Evolutionary conservation across 2,888 invertebrate genomes (phyloP).

Genomic region (Lasioglossum figueresi): DNA sequence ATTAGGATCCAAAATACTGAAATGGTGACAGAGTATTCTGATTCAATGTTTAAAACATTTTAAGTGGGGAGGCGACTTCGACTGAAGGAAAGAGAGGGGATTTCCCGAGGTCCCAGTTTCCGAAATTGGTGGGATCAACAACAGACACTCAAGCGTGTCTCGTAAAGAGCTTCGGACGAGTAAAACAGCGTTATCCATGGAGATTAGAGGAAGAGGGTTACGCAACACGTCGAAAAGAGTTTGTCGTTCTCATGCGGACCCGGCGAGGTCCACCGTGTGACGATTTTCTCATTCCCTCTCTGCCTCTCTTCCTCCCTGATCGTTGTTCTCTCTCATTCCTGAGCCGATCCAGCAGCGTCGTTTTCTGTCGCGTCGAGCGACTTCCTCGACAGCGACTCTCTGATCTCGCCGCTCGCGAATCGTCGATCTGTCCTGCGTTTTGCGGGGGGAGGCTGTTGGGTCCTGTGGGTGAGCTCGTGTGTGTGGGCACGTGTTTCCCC

Average conservation of each 20-base stretch:
- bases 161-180: neutral
- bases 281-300: neutral
- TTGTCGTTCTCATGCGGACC: neutral
- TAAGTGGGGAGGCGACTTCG: neutral
- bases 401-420: constrained; percentile 52
- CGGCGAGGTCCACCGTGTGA: constrained; percentile 23
- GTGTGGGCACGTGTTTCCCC: constrained; percentile 45
- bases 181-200: neutral
- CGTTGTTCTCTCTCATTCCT: neutral
- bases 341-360: neutral
- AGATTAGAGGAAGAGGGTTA: constrained; percentile 19
- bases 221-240: constrained; percentile 44
- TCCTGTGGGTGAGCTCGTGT: neutral
- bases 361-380: constrained; percentile 5
- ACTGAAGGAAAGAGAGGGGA: too few relatives aligned
- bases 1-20: too few relatives aligned
- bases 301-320: neutral
- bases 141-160: neutral
- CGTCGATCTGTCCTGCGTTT: constrained; percentile 15
- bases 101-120: neutral
- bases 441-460: neutral
- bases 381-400: constrained; percentile 45
- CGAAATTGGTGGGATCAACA: neutral
- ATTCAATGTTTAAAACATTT: too few relatives aligned
- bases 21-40: too few relatives aligned